phyloP scores from a whole-genome alignment of 1,140 invertebrate genomes.

The Drosophila erecta region DNA sequence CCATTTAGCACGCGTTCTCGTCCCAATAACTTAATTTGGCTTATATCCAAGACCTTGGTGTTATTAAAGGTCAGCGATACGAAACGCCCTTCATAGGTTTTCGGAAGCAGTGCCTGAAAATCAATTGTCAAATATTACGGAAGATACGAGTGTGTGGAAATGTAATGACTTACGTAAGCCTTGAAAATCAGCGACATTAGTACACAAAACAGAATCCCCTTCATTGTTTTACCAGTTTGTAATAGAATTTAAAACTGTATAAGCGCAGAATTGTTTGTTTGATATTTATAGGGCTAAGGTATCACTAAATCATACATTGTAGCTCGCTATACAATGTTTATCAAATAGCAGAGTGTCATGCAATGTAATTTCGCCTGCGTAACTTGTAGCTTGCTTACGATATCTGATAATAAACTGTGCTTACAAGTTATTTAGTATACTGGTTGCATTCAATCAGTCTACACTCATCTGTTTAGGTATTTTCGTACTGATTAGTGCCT shows the following conservation, averaged over 20 bases:
- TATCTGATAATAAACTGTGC: background rate
- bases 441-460: background rate
- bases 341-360: background rate
- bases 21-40: conserved; percentile 15
- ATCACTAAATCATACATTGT: background rate
- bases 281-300: background rate
- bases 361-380: background rate
- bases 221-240: background rate
- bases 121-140: background rate
- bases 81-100: background rate
- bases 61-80: background rate
- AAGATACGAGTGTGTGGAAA: background rate
- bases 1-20: conserved; percentile 32
- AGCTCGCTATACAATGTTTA: background rate
- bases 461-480: background rate
- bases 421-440: background rate
- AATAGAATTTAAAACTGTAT: background rate
- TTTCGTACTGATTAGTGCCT: background rate
- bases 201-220: background rate
- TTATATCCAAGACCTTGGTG: background rate
- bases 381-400: background rate
- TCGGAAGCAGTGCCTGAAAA: background rate
- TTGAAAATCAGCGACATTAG: background rate
- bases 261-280: background rate
- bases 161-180: background rate